Evolutionary conservation across 1,140 invertebrate genomes (phyloP).

Genomic region (Saccostrea glomerata): DNA sequence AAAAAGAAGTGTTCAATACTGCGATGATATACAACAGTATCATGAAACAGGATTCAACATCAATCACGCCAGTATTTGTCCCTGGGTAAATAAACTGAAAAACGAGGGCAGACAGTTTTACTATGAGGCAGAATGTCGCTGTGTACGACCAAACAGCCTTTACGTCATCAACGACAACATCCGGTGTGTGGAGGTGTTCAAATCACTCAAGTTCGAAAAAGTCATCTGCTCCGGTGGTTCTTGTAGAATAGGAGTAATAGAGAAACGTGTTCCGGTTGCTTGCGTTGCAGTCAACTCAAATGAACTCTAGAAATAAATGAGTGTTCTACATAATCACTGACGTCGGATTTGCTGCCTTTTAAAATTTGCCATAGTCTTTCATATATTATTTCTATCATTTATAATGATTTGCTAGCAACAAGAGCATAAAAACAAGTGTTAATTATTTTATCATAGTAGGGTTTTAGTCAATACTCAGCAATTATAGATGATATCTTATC

Average conservation of each 20-base stretch:
- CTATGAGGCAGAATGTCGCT: background rate
- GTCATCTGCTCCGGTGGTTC: background rate
- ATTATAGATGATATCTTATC: too few relatives aligned
- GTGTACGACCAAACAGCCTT: background rate
- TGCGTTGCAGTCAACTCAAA: background rate
- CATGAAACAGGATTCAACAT: constrained; percentile 16
- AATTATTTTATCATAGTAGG: too few relatives aligned
- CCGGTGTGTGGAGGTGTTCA: background rate
- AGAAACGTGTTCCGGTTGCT: background rate
- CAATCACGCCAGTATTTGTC: constrained; percentile 5
- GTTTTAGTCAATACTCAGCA: too few relatives aligned
- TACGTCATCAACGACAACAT: constrained; percentile 1
- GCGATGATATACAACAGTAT: background rate
- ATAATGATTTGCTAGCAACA: background rate
- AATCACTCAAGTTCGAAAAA: constrained; percentile 17
- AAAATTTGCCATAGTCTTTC: background rate
- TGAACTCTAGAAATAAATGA: background rate
- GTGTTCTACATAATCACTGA: background rate
- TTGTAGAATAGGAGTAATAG: background rate
- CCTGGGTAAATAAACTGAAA: constrained; percentile 8
- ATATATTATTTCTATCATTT: background rate
- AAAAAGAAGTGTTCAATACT: background rate
- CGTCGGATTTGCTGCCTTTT: background rate
- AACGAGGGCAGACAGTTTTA: background rate
- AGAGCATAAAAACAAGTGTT: background rate